A percentile compares a stretch with the other conserved stretches of the same genome.
Evolutionary conservation across 2,113 vertebrate genomes (phyloP).

Genomic region (Sinocyclocheilus maitianheensis): DNA sequence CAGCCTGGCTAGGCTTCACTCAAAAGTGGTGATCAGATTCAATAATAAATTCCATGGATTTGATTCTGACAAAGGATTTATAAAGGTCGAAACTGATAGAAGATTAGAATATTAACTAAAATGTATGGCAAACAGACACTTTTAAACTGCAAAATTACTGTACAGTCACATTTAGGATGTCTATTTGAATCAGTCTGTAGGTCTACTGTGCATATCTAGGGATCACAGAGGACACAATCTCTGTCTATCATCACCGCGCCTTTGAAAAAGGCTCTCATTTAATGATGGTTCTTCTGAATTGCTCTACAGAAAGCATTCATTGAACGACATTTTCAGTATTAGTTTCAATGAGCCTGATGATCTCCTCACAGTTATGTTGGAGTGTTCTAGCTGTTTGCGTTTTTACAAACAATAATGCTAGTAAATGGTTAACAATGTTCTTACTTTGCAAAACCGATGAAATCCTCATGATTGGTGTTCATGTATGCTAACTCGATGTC

Average conservation of each 20-base stretch:
- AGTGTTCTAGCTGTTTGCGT: too few species aligned
- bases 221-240: not conserved
- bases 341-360: not conserved
- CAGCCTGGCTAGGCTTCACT: not conserved
- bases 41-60: not conserved
- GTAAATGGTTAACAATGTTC: constrained; percentile 45
- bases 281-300: not conserved
- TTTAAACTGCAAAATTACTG: not conserved
- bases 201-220: not conserved
- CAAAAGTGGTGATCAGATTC: not conserved
- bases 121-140: not conserved
- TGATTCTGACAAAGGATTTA: not conserved
- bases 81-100: not conserved
- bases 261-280: not conserved
- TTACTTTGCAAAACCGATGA: constrained; percentile 93
- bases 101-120: not conserved
- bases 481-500: constrained; percentile 89
- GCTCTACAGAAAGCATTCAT: not conserved
- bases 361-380: too few species aligned
- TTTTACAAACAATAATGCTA: too few species aligned
- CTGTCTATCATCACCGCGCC: not conserved
- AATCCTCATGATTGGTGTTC: constrained; percentile 91
- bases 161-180: not conserved
- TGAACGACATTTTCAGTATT: not conserved
- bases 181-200: not conserved